Base-by-base conservation (phyloP, 30 jellyfish, hydroid and myxozoan genomes). In the Mastigias papua region DNA sequence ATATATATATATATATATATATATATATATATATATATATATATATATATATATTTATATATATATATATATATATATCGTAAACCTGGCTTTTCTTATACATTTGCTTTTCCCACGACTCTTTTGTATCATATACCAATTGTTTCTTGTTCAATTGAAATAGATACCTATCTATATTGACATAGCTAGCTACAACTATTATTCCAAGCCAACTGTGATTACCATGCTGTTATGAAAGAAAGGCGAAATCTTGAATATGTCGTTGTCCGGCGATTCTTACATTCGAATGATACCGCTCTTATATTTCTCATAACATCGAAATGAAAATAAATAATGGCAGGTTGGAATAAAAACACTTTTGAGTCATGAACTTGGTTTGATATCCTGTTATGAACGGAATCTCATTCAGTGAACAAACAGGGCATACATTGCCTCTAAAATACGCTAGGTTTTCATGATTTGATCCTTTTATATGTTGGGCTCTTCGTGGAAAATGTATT, bases 341-440 rank as follows among this genome's bases (percentile, higher is more conserved):
- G 23, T 16, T 16, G 67, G 17, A 54, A 54, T 54, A 19, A 54
- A 54, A 54, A 54, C 17, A 54, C 3, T 42, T 42, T 42, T 3
- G 27, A 2, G 27, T 46, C 60, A 19, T 19, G 67, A 54, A 5
- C 67, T 6, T 54, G 26, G 67, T 32, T 27, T 7, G 64, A 32
- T 69, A 2, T 69, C 64, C 81, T 69, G 81, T 69, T 69, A 10
- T 69, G 28, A 42, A 19, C 69, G 84, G 48, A 34, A 73, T 46
- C 68, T n/a, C 74, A 63, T 25, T 42, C 42, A 23, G 74, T 26
- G 74, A n/a, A 11, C 13, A 15, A 15, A 8, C 13, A 42, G 13
- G 13, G 54, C 54, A 42, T 4, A 42, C 13, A 42, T 15, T 15
- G 13, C 13, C 54, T 15, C 13, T 42, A 8, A 42, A 15, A 42